phyloP scores from a whole-genome alignment of 2,113 vertebrate genomes.

The Microtus ochrogaster region DNA sequence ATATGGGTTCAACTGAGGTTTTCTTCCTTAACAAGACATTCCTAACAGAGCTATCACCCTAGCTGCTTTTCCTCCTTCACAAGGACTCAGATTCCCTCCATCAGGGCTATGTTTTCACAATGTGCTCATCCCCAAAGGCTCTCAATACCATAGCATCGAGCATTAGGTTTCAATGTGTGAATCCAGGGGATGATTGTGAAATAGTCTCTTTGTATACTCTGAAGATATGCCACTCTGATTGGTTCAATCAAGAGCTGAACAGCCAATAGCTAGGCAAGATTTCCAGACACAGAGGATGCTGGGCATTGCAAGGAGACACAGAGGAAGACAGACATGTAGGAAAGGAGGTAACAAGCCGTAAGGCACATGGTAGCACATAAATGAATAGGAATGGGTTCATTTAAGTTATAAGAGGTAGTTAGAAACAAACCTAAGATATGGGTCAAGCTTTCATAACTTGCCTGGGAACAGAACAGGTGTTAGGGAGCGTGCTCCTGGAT shows the following conservation, averaged over 20 bases:
- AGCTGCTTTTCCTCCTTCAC: background rate
- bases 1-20: background rate
- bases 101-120: background rate
- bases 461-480: too few species aligned
- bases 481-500: background rate
- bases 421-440: background rate
- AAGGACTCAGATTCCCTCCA: background rate
- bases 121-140: background rate
- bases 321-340: background rate
- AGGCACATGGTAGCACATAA: background rate
- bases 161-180: too few species aligned
- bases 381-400: background rate
- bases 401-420: background rate
- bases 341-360: background rate
- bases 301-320: background rate
- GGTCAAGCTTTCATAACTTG: background rate
- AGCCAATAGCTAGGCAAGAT: background rate
- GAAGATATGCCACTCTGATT: background rate
- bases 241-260: background rate
- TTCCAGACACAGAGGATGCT: background rate
- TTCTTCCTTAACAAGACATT: background rate
- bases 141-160: fast-evolving
- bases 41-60: too few species aligned
- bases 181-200: background rate
- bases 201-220: background rate